phyloP scores from a whole-genome alignment of 2,113 vertebrate genomes.

The Cranoglanis bouderius region DNA sequence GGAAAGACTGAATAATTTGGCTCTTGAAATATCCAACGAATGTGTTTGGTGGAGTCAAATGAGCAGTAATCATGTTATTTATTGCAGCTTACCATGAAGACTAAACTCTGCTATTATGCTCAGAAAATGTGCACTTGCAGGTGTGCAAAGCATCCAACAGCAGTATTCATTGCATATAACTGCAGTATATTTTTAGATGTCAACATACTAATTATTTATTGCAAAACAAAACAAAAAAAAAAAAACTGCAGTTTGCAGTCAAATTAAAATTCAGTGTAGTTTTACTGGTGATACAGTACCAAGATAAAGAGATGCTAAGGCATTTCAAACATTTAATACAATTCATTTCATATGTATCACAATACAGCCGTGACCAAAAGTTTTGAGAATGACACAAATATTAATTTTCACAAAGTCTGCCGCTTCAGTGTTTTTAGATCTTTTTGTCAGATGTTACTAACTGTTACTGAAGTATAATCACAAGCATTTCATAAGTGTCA shows the following conservation, averaged over 20 bases:
- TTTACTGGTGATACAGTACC: not conserved
- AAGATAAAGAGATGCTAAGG: not conserved
- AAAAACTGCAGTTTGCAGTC: not conserved
- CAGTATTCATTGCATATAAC: not conserved
- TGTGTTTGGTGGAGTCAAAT: conserved; percentile 40
- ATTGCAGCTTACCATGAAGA: conserved; percentile 5
- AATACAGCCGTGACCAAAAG: too few relatives aligned
- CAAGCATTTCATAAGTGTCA: too few relatives aligned
- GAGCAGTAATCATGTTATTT: conserved; percentile 33
- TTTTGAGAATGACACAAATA: too few relatives aligned
- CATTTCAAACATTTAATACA: not conserved
- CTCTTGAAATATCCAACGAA: conserved; percentile 34
- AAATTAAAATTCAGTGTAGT: not conserved
- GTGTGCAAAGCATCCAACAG: not conserved
- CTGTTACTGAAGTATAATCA: too few relatives aligned
- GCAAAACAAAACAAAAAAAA: not conserved
- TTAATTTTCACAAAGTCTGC: too few relatives aligned
- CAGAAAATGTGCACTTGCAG: not conserved
- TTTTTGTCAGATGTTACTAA: too few relatives aligned
- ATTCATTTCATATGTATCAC: not conserved
- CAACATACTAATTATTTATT: not conserved
- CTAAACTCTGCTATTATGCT: conserved; percentile 13
- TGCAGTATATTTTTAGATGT: conserved; percentile 10
- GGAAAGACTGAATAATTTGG: conserved; percentile 51
- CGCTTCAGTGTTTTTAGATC: too few relatives aligned